Evolutionary conservation across 1,140 invertebrate species (phyloP).

Genomic region (Drosophila sechellia): DNA sequence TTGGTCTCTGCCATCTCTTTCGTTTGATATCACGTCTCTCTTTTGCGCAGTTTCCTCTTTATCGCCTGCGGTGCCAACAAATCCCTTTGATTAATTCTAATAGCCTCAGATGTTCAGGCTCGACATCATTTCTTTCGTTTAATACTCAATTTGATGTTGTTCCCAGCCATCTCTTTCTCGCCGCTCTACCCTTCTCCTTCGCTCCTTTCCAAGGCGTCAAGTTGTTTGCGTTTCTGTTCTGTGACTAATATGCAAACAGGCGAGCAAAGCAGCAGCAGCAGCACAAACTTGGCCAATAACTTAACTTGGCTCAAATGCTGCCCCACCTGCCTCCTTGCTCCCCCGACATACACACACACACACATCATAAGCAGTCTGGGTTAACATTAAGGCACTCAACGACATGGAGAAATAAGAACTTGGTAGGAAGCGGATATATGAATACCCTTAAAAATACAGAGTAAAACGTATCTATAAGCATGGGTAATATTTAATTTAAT

Average conservation of each 20-base stretch:
- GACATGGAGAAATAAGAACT: slow-evolving; percentile 1
- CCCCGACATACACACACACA: slow-evolving; percentile 17
- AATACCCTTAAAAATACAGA: slow-evolving; percentile 4
- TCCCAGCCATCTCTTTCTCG: slow-evolving; percentile 11
- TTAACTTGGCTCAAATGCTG: slow-evolving; percentile 75
- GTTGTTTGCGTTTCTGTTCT: slow-evolving; percentile 58
- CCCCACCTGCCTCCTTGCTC: slow-evolving; percentile 12
- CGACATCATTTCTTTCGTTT: slow-evolving; percentile 79
- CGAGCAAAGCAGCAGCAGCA: slow-evolving; percentile 34
- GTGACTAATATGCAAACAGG: slow-evolving; percentile 83
- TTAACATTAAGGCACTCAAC: slow-evolving; percentile 50
- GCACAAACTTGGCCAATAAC: slow-evolving; percentile 67
- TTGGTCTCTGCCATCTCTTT: neutral
- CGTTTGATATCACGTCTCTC: neutral
- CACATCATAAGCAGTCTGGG: slow-evolving; percentile 42
- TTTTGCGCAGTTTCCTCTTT: neutral
- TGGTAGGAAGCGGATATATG: neutral
- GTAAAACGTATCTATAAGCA: neutral
- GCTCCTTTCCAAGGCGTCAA: slow-evolving; percentile 33
- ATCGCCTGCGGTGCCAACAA: slow-evolving; percentile 64
- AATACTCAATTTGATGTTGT: slow-evolving; percentile 80
- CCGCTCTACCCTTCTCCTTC: neutral
- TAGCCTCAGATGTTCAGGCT: slow-evolving; percentile 75
- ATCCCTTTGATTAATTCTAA: slow-evolving; percentile 83
- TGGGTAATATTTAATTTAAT: neutral